Base-by-base conservation (phyloP, 2,113 vertebrate genomes). In the Artemisiospiza belli region DNA sequence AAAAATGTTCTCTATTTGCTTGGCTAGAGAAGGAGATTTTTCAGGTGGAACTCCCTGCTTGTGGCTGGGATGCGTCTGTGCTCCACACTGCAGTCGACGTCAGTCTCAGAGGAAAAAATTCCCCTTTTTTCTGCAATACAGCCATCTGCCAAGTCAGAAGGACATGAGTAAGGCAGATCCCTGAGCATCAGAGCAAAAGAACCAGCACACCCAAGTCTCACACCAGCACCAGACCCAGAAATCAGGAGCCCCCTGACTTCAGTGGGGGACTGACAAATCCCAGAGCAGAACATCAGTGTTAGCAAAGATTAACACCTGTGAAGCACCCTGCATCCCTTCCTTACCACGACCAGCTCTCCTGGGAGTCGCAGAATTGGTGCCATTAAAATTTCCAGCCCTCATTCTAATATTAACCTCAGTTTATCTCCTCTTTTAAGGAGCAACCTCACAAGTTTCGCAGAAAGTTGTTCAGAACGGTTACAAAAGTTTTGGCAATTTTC, bases 1-100 rank as follows among this genome's bases (percentile, higher is more conserved):
- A 44, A 81, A 62, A 39, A 17, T 22, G 3, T 67, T 85, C 67
- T 62, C 39, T 67, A 19, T 62, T 78, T 91, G 12, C 43, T 78
- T 59, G 58, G 43, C 51, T 75, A 21, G 2, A 62, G 23, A 57
- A 90, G 21, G 35, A 54, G 51, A 55, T 51, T 35, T 57, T 39
- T 70, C 27, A 72, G 55, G 39, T 58, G 43, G 43, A 83, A 37
- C 12, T 70, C 80, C 55, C 28, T 39, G 17, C 24, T 20, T 13
- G 9, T 49, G 28, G 46, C 8, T 61, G 35, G 46, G 62, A 58
- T 33, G 9, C 22, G 16, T 51, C 33, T 69, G 2, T 7, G 35
- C 24, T 81, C 31, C 27, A 75, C 24, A 12, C 8, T 3, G 5
- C 20, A 43, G 51, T 2, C 0, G 0, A 24, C 9, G 0, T 16